Evolutionary conservation across 2,113 vertebrate genomes (phyloP), one percentile per base, ranked within the genome.

Genomic region (Sceloporus undulatus): DNA sequence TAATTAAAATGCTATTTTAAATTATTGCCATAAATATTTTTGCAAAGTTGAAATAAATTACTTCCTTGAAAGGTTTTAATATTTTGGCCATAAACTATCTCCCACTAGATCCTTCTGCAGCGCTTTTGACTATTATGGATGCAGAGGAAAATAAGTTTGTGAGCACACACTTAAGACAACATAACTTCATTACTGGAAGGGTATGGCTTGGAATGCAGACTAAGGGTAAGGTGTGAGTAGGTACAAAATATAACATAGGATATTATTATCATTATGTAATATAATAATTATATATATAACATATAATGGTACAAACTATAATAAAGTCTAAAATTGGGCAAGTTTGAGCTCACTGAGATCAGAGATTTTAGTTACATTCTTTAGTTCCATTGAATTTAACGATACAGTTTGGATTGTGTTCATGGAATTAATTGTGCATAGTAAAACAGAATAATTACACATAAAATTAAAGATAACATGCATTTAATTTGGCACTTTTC

Each of bases 91-190:
- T 0, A 91, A 93, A 91, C 85, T 82, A 83, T 95, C 21, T 87
- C 86, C 85, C 38, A 29, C 90, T 94, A 99, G 99, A 95, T 94
- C 93, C 94, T 66, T 97, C 97, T 77, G 96, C 98, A 77, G 83
- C 96, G 13, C 85, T 99, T 79, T 93, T 99, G 92, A 98, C 97
- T 74, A 97, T 99, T 92, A 95, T 93, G 79, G 95, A 97, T 94
- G 96, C 95, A 88, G 97, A 98, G 75, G 99, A 99, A 94, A 99
- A 99, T 87, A 95, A 95, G 75, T 99, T 99, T 92, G 97, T 99
- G 91, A 96, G 96, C 5, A 93, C 84, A 70, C 96, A 98, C 90
- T 91, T 99, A 78, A 94, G 86, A 14, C 94, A 98, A 29, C 94
- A 98, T 48, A 95, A 97, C 62, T 96, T 98, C 65, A 97, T 99